Conservation (phyloP, 30 jellyfish, hydroid and myxozoan species). For the Cassiopea andromeda region DNA sequence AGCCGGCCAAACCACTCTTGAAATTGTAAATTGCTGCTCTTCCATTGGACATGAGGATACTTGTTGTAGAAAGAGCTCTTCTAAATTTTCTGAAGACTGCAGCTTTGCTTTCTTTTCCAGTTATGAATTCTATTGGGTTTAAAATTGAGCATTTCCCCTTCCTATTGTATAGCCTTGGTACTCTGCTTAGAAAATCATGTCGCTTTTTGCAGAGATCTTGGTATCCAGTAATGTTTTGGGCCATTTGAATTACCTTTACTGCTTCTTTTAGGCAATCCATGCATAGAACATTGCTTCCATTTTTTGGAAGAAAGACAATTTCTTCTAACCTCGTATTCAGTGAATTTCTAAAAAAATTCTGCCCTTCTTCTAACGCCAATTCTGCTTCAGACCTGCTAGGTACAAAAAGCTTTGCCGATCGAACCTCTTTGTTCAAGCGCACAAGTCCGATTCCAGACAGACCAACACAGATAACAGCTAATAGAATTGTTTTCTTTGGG, state of each 20-base stretch:
- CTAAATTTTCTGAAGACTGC: slow-evolving; percentile 9
- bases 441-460: slow-evolving; percentile 51
- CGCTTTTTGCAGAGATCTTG: slow-evolving; percentile 40
- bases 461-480: slow-evolving; percentile 14
- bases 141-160: slow-evolving; percentile 27
- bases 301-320: slow-evolving; percentile 45
- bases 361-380: slow-evolving; percentile 45
- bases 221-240: slow-evolving; percentile 37
- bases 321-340: slow-evolving; percentile 64
- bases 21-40: slow-evolving; percentile 64
- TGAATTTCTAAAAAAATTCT: slow-evolving; percentile 40
- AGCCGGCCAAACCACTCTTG: slow-evolving; percentile 44
- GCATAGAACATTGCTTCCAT: slow-evolving; percentile 47
- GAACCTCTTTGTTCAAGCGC: slow-evolving; percentile 22
- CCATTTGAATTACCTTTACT: slow-evolving; percentile 6
- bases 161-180: not conserved
- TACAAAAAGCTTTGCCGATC: slow-evolving; percentile 55
- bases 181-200: slow-evolving; percentile 17
- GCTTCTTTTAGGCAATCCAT: slow-evolving; percentile 39
- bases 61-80: slow-evolving; percentile 21
- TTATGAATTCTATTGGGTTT: slow-evolving; percentile 61
- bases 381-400: slow-evolving; percentile 58
- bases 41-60: slow-evolving; percentile 70
- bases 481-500: slow-evolving; percentile 54
- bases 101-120: not conserved